phyloP scores from a whole-genome alignment of 1,140 invertebrate species.

The Latrodectus geometricus region DNA sequence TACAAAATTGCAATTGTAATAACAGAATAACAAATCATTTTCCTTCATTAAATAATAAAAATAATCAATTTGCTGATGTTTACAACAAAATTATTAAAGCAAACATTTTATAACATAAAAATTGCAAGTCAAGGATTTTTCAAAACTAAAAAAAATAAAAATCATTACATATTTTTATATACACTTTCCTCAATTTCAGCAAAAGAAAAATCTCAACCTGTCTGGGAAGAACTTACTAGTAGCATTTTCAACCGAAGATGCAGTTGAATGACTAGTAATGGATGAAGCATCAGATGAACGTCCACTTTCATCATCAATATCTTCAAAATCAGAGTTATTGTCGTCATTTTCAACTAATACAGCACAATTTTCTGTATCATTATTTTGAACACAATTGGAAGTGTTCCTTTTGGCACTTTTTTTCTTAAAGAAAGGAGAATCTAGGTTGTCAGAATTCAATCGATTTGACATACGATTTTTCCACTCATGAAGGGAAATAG shows the following conservation, averaged over 20 bases:
- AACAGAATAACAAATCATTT: no score
- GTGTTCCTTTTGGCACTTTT: slow-evolving; percentile 59
- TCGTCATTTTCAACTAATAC: slow-evolving; percentile 65
- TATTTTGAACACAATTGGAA: slow-evolving; percentile 57
- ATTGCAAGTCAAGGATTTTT: no score
- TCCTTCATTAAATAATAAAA: no score
- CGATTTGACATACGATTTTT: slow-evolving; percentile 47
- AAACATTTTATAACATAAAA: no score
- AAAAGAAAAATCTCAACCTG: neutral
- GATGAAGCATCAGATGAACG: slow-evolving; percentile 66
- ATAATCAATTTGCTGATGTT: no score
- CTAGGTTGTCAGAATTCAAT: neutral
- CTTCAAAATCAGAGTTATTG: slow-evolving; percentile 48
- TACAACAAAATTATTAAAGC: no score
- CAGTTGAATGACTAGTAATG: slow-evolving; percentile 67
- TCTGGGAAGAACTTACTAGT: neutral
- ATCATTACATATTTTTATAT: no score
- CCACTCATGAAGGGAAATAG: slow-evolving; percentile 75
- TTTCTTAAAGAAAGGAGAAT: slow-evolving; percentile 59
- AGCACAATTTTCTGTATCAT: slow-evolving; percentile 64
- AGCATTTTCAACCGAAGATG: slow-evolving; percentile 63
- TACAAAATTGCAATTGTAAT: neutral
- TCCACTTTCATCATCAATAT: slow-evolving; percentile 43
- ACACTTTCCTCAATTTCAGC: neutral
- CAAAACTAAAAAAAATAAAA: no score